Conservation (phyloP, 2,888 invertebrate genomes). For the Calliopum simillimum region DNA sequence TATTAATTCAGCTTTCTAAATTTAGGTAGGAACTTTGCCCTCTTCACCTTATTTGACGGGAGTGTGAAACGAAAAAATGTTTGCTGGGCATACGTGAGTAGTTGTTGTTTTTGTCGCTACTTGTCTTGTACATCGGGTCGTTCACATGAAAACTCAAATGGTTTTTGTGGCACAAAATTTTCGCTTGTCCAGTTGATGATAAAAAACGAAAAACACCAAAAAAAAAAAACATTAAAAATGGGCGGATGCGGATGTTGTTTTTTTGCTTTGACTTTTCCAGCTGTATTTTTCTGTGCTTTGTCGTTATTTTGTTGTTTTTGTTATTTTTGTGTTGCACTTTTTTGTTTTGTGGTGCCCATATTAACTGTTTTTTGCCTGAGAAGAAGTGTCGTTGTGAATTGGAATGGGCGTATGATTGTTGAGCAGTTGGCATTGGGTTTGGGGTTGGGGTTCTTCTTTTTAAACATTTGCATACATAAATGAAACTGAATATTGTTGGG, state of each 20-base stretch:
- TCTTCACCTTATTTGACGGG: neutral
- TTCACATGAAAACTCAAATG: slow-evolving; percentile 27
- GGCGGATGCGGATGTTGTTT: slow-evolving; percentile 27
- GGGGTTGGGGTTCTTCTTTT: neutral
- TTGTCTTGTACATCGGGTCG: slow-evolving; percentile 14
- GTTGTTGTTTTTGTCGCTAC: neutral
- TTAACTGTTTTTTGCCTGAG: neutral
- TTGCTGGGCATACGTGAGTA: neutral
- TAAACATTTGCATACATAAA: too few relatives aligned
- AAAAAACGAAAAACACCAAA: slow-evolving; percentile 7
- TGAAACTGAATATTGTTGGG: too few relatives aligned
- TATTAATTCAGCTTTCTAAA: too few relatives aligned
- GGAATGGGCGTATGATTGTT: too few relatives aligned
- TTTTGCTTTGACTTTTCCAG: slow-evolving; percentile 1
- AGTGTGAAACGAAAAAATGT: neutral
- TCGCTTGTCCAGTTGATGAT: slow-evolving; percentile 13
- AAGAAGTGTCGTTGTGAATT: too few relatives aligned
- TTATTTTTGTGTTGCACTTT: neutral
- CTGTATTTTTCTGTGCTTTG: neutral
- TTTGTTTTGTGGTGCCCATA: slow-evolving; percentile 2
- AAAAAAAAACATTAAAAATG: slow-evolving; percentile 2
- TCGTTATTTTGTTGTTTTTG: neutral
- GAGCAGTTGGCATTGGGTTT: neutral
- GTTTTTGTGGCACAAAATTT: slow-evolving; percentile 31
- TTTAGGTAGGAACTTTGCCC: too few relatives aligned